Base-by-base conservation (phyloP, 2,113 vertebrate genomes). In the Oncorhynchus keta region DNA sequence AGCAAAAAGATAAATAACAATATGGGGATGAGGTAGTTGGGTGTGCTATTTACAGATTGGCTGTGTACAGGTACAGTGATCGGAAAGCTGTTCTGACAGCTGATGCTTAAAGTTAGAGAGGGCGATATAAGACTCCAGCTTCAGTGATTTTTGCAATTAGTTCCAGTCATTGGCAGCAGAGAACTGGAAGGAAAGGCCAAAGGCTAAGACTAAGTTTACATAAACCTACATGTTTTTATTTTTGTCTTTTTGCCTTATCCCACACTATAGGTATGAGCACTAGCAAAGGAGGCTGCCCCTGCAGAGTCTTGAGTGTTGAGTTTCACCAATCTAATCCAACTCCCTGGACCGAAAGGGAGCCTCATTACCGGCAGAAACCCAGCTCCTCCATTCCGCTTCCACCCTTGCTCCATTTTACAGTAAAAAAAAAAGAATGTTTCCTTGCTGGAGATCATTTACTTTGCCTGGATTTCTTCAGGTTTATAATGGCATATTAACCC, bases 221-320 rank as follows among this genome's bases (percentile, higher is more conserved):
- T 39, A 39, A 39, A 39, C 35, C 35, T 39, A 39, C 35, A 7
- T 39, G 7, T 39, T 39, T 39, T 39, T 22, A 30, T 35, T 72
- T 18, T 39, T 0, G 49, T 4, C 32, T 35, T 78, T 35, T 12
- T 39, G 4, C 35, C 35, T 39, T 39, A 39, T 39, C 35, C 35
- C 35, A 39, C 5, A 76, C 77, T 12, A 5, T 70, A 98, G 97
- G 86, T 87, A 96, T 81, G 88, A 98, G 0, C 95, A 93, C 89
- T 94, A 95, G 59, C 82, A 92, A 96, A 97, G 91, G 94, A 93
- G n/a, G 78, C 93, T 77, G 91, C 81, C 71, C 14, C 79, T 48
- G 51, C 70, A 2, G 81, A 93, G 76, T 89, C 5, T 32, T 32
- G 32, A 32, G 32, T 32, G 88, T 81, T 93, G 84, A 94, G 74